A percentile compares a stretch with the other conserved stretches of the same genome.
Conservation (phyloP, 2,797 vertebrate genomes). For the Cottoperca gobio region DNA sequence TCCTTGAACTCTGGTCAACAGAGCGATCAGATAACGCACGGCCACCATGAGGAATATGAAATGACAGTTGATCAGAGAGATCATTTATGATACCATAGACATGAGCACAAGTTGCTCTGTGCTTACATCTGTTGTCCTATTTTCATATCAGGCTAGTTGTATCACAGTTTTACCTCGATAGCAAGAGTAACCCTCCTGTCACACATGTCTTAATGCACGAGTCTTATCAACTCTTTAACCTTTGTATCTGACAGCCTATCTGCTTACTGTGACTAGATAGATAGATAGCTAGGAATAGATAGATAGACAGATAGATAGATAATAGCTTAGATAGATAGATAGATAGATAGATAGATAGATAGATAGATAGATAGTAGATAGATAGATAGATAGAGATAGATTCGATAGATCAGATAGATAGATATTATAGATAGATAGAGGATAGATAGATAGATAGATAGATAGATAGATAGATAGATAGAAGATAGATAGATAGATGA, state of each 20-base stretch:
- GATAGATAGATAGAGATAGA: no score
- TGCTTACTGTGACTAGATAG: no score
- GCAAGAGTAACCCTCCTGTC: not conserved
- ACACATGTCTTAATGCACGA: not conserved
- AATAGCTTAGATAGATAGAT: not conserved
- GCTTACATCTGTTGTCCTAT: not conserved
- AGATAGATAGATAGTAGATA: no score
- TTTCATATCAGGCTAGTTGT: conserved; percentile 37
- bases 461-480: no score
- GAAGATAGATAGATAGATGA: no score
- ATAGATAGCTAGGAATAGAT: no score
- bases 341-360: conserved; percentile 5
- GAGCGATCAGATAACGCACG: conserved; percentile 31
- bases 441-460: no score
- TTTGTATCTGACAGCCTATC: not conserved
- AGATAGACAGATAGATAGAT: no score
- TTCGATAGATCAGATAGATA: no score
- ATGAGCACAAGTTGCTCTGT: conserved; percentile 16
- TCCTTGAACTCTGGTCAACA: conserved; percentile 48
- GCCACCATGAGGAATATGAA: not conserved
- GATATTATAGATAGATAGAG: no score
- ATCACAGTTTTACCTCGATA: not conserved
- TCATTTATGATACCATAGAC: conserved; percentile 43
- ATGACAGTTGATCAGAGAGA: conserved; percentile 24
- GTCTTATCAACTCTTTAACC: conserved; percentile 12